Evolutionary conservation across 2,888 invertebrate species (phyloP), one percentile per base, ranked within the genome.

Genomic region (Escarpia spicata): DNA sequence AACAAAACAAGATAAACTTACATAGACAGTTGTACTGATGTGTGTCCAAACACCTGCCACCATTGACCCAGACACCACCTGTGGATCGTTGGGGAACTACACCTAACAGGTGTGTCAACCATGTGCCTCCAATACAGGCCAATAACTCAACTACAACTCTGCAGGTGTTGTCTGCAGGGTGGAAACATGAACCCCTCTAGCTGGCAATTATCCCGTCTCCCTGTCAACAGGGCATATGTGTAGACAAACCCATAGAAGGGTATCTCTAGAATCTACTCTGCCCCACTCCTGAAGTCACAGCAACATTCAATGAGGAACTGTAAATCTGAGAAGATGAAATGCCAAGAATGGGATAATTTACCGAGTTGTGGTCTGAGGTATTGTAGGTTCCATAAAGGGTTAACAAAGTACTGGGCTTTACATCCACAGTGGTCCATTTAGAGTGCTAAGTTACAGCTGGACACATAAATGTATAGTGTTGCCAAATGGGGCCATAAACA

Each of bases 401-500:
- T 15, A 52, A 52, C 52, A 52, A 52, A 52, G 52, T 9, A 52
- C 52, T 15, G 9, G 52, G 2, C 52, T 75, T 75, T 26, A 19
- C 75, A 2, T 26, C n/a, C 75, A 75, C 26, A 26, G 75, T 75
- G 75, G 26, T 15, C 75, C 26, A 75, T n/a, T 75, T 75, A 3
- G 75, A 75, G 19, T n/a, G 75, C 75, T 2, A 26, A 75, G 75
- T 26, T 75, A 75, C 75, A 75, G 75, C 19, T 75, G 75, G 75
- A 75, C n/a, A n/a, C 75, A 75, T 75, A 75, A 75, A 75, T 75
- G 60, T 75, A 75, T 75, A 75, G 75, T 26, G 75, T 75, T 26
- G 19, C 26, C 75, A 75, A 75, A 75, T 75, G 75, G 19, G 75
- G 75, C n/a, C 75, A 75, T 75, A 75, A 75, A 75, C 75, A 75